A percentile compares a stretch with the other conserved stretches of the same genome.
Evolutionary conservation across 2,797 vertebrate genomes (phyloP).

Genomic region (Acrocephalus scirpaceus): DNA sequence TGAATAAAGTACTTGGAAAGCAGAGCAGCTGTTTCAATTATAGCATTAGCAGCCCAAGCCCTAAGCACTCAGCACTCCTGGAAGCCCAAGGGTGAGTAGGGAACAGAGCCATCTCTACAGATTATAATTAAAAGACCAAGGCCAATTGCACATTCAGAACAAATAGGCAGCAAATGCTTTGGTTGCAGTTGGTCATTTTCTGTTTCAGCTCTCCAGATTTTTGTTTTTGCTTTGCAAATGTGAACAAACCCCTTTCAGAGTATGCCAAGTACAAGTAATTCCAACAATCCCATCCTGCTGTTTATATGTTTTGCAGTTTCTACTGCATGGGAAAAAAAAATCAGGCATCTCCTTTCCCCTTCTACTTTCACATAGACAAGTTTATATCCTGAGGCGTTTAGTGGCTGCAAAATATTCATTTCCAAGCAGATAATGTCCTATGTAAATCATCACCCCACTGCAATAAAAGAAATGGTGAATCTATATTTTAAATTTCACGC

Average conservation of each 20-base stretch:
- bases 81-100: not conserved
- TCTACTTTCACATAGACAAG: not conserved
- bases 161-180: conserved; percentile 25
- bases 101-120: conserved; percentile 12
- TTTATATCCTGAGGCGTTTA: not conserved
- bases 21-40: conserved; percentile 54
- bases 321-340: not conserved
- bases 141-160: conserved; percentile 20
- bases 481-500: not conserved
- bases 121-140: conserved; percentile 30
- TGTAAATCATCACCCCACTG: not conserved
- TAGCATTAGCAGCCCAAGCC: not conserved
- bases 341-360: not conserved
- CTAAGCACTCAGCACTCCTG: conserved; percentile 3
- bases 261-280: not conserved
- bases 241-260: not conserved
- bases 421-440: conserved; percentile 27
- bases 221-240: conserved; percentile 40
- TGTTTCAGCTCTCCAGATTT: conserved; percentile 31
- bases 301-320: not conserved
- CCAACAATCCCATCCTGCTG: not conserved
- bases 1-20: not conserved
- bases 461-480: conserved; percentile 4
- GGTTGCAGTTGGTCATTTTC: conserved; percentile 27
- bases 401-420: not conserved